Evolutionary conservation across 1,140 invertebrate genomes (phyloP), one percentile per base, ranked within the genome.

Genomic region (Copidosoma floridanum): DNA sequence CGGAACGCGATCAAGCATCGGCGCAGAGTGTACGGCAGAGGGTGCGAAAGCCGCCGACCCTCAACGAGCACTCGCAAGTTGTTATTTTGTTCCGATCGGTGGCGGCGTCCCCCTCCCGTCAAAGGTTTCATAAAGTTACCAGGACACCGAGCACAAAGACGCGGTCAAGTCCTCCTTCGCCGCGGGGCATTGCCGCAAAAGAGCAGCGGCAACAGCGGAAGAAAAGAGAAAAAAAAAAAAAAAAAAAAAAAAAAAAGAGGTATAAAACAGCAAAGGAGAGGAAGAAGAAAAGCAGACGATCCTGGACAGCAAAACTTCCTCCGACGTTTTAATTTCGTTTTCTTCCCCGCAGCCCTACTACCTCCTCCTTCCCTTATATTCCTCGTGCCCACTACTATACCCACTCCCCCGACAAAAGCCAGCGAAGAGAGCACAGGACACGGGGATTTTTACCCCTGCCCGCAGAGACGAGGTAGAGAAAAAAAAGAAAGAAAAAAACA

Each of bases 251-350:
- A n/a, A n/a, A n/a, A n/a, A n/a, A n/a, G n/a, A n/a, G n/a, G n/a
- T n/a, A n/a, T n/a, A n/a, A n/a, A n/a, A n/a, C n/a, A n/a, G n/a
- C n/a, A n/a, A 54, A 21, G 18, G 11, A 16, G 23, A 16, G 43
- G 38, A 23, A 27, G 41, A 18, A 47, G 35, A 18, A 57, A 38
- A 20, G 27, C 46, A 54, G 24, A 29, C 51, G 56, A 60, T 58
- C 21, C 35, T 26, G 20, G 51, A 43, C 51, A 65, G 47, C 53
- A 61, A 72, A 76, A 76, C 70, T 76, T 73, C 62, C 61, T 64
- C 66, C 64, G 68, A 73, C 70, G 71, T 75, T 78, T 78, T 76
- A 75, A 76, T 78, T 76, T 76, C 74, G 70, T 76, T 75, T 76
- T 67, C 60, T 40, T n/a, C 51, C 60, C 58, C 48, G 29, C 29